phyloP scores from a whole-genome alignment of 2,888 invertebrate species.

The Thysanoteuthis rhombus region DNA sequence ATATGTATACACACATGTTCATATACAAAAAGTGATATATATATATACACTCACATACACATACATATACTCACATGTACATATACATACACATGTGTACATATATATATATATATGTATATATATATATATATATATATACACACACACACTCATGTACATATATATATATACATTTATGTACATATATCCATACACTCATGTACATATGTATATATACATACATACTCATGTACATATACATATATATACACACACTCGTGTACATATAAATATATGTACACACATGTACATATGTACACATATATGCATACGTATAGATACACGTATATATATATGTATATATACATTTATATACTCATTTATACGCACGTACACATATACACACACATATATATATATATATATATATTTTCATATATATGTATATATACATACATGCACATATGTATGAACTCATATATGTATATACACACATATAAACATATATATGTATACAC shows the following conservation, averaged over 20 bases:
- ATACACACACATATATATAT: neutral
- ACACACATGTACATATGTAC: neutral
- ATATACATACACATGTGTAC: neutral
- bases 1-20: no score
- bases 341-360: no score
- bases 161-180: neutral
- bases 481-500: neutral
- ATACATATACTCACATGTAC: no score
- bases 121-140: neutral
- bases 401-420: neutral
- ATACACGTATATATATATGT: neutral
- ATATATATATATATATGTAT: neutral
- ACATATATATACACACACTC: neutral
- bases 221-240: neutral
- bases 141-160: neutral
- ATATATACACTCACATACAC: no score
- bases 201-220: neutral
- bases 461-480: no score
- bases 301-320: neutral
- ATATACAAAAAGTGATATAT: no score
- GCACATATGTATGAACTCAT: no score
- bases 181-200: neutral
- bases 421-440: neutral
- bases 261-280: neutral
- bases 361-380: neutral